Percentiles rank a stretch among this genome's conserved stretches.
Conservation (phyloP, 2,888 invertebrate species). For the Cryptus viduatorius region DNA sequence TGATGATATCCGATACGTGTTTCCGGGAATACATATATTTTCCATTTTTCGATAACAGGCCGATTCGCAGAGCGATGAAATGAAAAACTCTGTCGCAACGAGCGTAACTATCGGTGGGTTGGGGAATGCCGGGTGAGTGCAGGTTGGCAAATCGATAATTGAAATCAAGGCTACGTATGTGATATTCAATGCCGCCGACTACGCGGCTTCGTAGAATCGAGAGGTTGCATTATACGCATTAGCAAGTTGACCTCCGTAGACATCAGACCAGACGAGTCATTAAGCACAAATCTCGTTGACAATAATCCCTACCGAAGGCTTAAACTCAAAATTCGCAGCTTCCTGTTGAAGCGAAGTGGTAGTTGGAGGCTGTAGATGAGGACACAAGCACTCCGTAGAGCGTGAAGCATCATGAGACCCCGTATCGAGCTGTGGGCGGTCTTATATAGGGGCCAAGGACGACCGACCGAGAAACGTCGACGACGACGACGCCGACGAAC, state of each 20-base stretch:
- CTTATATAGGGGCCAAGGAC: conserved; percentile 71
- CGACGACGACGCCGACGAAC: conserved; percentile 8
- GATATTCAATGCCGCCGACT: background rate
- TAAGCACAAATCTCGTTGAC: conserved; percentile 27
- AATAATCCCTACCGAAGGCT: conserved; percentile 65
- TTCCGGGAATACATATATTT: background rate
- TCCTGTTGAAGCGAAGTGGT: conserved; percentile 30
- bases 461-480: conserved; percentile 36
- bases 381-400: conserved; percentile 43
- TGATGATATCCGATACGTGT: background rate
- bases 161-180: conserved; percentile 32
- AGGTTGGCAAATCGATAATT: conserved; percentile 46
- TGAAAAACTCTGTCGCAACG: background rate
- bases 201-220: background rate
- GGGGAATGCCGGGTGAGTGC: background rate
- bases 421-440: conserved; percentile 70
- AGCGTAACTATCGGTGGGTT: background rate
- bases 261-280: conserved; percentile 13
- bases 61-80: background rate
- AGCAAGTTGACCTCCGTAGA: conserved; percentile 19
- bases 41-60: background rate
- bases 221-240: background rate
- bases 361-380: conserved; percentile 1
- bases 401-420: conserved; percentile 49
- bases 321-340: conserved; percentile 73